phyloP scores from a whole-genome alignment of 2,888 invertebrate genomes.

The Pandemis corylana region DNA sequence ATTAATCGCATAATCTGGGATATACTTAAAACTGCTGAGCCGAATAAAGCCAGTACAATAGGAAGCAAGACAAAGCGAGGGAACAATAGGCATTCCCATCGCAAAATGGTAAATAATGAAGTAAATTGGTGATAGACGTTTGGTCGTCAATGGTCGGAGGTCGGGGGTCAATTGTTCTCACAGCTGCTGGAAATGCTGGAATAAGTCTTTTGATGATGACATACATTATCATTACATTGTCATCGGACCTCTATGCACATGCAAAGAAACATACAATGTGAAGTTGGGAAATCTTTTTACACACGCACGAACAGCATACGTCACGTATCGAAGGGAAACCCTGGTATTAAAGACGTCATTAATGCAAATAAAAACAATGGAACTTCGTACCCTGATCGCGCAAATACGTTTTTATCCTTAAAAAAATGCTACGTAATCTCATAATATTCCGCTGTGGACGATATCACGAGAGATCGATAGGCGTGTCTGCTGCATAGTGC shows the following conservation, averaged over 20 bases:
- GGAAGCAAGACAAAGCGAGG: conserved; percentile 4
- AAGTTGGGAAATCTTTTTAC: no score
- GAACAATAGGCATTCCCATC: conserved; percentile 20
- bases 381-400: neutral
- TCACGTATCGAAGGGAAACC: no score
- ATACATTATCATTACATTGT: no score
- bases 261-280: no score
- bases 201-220: no score
- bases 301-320: no score
- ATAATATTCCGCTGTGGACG: neutral
- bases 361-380: neutral
- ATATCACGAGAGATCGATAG: conserved; percentile 19
- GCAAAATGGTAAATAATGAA: conserved; percentile 5
- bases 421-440: neutral
- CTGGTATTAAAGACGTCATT: no score
- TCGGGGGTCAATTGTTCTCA: conserved; percentile 10
- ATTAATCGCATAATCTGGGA: conserved; percentile 27
- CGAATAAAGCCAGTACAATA: conserved; percentile 13
- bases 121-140: conserved; percentile 1
- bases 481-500: conserved; percentile 9
- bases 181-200: neutral
- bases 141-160: neutral
- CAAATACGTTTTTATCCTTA: neutral
- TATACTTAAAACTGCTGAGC: conserved; percentile 14
- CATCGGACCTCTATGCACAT: no score